phyloP scores from a whole-genome alignment of 2,797 vertebrate genomes.

The Distichodus sexfasciatus region DNA sequence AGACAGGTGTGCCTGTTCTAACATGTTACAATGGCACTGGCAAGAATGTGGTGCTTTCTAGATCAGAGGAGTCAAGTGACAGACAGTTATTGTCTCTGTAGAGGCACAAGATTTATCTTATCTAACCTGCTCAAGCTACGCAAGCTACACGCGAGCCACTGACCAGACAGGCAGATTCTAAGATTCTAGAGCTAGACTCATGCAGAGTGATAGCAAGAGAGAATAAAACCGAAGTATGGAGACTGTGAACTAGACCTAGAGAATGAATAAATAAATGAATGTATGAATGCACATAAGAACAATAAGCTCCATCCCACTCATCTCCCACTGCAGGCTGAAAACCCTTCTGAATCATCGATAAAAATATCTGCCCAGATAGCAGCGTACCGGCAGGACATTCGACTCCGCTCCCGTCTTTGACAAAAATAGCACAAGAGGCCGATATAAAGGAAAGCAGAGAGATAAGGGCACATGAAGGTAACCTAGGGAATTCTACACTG shows the following conservation, averaged over 20 bases:
- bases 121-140: not conserved
- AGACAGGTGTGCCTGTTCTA: conserved; percentile 40
- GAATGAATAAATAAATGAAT: too few species aligned
- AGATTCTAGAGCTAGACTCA: not conserved
- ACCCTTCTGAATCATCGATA: conserved; percentile 44
- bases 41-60: conserved; percentile 11
- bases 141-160: not conserved
- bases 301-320: conserved; percentile 10
- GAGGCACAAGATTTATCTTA: not conserved
- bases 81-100: not conserved
- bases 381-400: conserved; percentile 27
- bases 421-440: conserved; percentile 47
- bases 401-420: conserved; percentile 28
- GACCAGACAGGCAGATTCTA: not conserved
- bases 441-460: conserved; percentile 24
- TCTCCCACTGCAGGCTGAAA: conserved; percentile 30
- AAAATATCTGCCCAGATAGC: conserved; percentile 44
- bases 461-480: conserved; percentile 48
- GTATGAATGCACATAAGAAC: not conserved
- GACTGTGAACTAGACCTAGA: not conserved
- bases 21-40: conserved; percentile 34
- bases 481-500: conserved; percentile 31
- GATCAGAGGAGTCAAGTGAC: conserved; percentile 2
- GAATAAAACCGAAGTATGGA: not conserved
- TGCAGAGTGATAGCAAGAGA: not conserved